Conservation (phyloP, 2,888 invertebrate genomes). For the Elegia similella region DNA sequence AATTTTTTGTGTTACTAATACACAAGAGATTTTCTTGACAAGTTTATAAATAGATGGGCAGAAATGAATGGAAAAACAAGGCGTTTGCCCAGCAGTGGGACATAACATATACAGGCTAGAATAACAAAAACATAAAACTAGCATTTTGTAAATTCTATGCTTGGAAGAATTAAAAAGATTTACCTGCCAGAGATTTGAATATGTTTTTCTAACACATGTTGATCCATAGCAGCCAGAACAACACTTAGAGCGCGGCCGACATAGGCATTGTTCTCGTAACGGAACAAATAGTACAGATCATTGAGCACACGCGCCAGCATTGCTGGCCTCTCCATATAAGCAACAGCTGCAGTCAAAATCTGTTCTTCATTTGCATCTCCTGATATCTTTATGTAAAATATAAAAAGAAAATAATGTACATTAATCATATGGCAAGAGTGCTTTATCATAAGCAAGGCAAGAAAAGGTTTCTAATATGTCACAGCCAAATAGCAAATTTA, state of each 20-base stretch:
- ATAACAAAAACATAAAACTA: too few relatives aligned
- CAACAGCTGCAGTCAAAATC: slow-evolving; percentile 90
- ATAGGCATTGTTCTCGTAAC: slow-evolving; percentile 90
- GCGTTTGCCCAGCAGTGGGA: too few relatives aligned
- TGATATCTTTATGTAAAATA: slow-evolving; percentile 83
- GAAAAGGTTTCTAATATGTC: too few relatives aligned
- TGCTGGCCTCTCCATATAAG: slow-evolving; percentile 92
- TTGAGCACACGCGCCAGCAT: slow-evolving; percentile 92
- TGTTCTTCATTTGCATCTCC: slow-evolving; percentile 96
- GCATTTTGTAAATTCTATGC: background rate
- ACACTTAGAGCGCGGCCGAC: slow-evolving; percentile 89
- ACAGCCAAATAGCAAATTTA: too few relatives aligned
- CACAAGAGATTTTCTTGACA: too few relatives aligned
- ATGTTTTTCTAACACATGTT: slow-evolving; percentile 91
- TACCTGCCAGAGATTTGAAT: slow-evolving; percentile 96
- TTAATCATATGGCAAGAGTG: too few relatives aligned
- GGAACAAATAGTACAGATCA: slow-evolving; percentile 93
- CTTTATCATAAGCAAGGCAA: too few relatives aligned
- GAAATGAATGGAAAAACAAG: too few relatives aligned
- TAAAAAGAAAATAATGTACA: background rate
- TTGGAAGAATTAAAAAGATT: slow-evolving; percentile 18
- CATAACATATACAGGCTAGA: too few relatives aligned
- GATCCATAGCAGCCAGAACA: slow-evolving; percentile 94
- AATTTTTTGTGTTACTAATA: too few relatives aligned
- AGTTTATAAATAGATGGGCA: too few relatives aligned